Evolutionary conservation across 2,797 vertebrate genomes (phyloP).

Genomic region (Enteromius anoplus): DNA sequence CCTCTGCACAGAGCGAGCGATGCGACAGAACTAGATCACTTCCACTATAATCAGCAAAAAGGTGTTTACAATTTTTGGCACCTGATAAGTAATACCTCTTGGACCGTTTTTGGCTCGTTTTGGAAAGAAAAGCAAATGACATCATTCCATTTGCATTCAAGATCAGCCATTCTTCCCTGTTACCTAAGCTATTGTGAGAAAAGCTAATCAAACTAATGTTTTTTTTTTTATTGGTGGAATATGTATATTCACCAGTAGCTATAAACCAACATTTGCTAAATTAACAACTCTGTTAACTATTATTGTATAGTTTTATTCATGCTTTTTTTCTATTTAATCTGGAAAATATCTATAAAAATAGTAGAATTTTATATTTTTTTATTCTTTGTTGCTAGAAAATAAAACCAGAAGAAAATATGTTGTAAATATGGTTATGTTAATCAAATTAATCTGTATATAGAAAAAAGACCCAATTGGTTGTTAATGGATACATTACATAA

Average conservation of each 20-base stretch:
- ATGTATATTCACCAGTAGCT: background rate
- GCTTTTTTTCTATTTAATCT: background rate
- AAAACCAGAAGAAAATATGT: too few relatives aligned
- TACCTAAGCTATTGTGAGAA: background rate
- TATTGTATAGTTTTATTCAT: background rate
- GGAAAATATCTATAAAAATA: background rate
- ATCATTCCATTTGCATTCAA: background rate
- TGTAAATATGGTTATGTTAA: background rate
- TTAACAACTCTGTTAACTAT: background rate
- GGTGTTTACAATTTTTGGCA: background rate
- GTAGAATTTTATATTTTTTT: background rate
- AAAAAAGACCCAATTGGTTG: background rate
- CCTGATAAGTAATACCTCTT: background rate
- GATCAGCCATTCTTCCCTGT: background rate
- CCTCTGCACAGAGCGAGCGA: background rate
- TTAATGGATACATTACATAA: background rate
- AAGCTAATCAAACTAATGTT: background rate
- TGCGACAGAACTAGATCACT: background rate
- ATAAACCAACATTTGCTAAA: background rate
- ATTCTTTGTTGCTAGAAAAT: background rate
- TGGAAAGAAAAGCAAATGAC: background rate
- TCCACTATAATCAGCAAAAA: background rate
- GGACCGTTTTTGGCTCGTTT: background rate
- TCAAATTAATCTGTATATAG: too few relatives aligned
- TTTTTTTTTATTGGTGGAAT: background rate